Evolutionary conservation across 2,888 invertebrate genomes (phyloP), one percentile per base, ranked within the genome.

Genomic region (Tetrapedia diversipes): DNA sequence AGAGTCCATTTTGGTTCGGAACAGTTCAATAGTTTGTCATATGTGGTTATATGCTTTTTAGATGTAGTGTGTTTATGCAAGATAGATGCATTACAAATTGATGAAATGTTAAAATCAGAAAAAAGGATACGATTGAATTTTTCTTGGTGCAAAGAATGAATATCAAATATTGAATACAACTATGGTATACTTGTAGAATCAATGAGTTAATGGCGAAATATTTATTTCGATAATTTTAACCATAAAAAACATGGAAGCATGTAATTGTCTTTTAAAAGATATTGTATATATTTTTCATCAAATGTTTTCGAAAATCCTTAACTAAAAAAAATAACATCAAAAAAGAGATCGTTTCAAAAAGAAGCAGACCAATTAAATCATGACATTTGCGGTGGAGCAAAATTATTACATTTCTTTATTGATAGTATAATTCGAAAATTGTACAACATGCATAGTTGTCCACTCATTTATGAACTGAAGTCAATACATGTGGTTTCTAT

Each of bases 401-500:
- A 74, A 56, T 65, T 47, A 32, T 74, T 22, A 10, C 10, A 49
- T 45, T 54, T 43, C 61, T 14, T 22, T 19, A 65, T 51, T 7
- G 29, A 65, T 64, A 67, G 29, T 49, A 37, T 64, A 57, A 37
- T 29, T 45, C 39, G 34, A 49, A 63, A 59, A 64, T 60, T 65
- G n/a, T 65, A 61, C 64, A 69, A 45, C 19, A 77, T 69, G 77
- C 14, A 51, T 60, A 77, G 43, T 34, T 65, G 43, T 77, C 11
- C 24, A 19, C 22, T 64, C 22, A 29, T 49, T 74, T 19, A 60
- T 22, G 19, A 68, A 59, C 27, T 43, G 19, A 37, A 39, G n/a
- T 8, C 45, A 27, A 43, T 43, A 34, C 69, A 61, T 32, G 49
- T 41, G 60, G 61, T 75, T 49, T 51, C 29, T 6, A 29, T 59